phyloP scores from a whole-genome alignment of 2,113 vertebrate species.

The Lycaon pictus region DNA sequence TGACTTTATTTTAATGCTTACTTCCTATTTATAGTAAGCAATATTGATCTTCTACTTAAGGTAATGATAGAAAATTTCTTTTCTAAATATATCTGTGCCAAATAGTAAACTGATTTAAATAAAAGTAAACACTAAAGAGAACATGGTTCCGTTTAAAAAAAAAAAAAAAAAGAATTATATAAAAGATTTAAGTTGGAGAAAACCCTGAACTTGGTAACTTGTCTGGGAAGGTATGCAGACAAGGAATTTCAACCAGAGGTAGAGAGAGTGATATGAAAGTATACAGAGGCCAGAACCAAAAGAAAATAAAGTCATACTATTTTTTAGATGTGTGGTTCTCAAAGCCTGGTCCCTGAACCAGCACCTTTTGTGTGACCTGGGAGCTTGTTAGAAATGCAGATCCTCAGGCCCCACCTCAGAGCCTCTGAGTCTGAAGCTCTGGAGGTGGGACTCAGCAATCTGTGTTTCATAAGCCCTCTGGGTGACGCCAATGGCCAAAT shows the following conservation, averaged over 20 bases:
- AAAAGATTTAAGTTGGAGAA: background rate
- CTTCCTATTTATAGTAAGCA: slow-evolving; percentile 5
- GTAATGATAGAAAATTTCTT: slow-evolving; percentile 34
- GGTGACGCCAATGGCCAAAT: background rate
- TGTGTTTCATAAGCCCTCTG: background rate
- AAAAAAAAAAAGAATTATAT: background rate
- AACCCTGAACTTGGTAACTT: background rate
- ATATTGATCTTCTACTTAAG: slow-evolving; percentile 64
- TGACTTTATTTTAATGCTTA: slow-evolving; percentile 34
- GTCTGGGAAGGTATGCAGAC: background rate
- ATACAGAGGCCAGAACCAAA: background rate
- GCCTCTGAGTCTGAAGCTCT: background rate
- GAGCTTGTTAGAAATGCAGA: background rate
- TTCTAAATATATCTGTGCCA: slow-evolving; percentile 6
- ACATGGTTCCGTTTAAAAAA: background rate
- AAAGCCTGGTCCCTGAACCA: background rate
- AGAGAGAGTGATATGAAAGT: background rate
- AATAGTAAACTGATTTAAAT: slow-evolving; percentile 37
- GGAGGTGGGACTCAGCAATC: background rate
- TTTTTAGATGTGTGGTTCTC: background rate
- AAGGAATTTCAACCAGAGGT: background rate
- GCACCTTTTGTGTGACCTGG: background rate
- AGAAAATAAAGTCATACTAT: background rate
- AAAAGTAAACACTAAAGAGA: slow-evolving; percentile 26
- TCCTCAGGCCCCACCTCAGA: background rate